These are phyloP conservation scores for Drosophila aff. DNA, from an alignment of 1,140 invertebrate species.

Conservation along the genomic window DNA sequence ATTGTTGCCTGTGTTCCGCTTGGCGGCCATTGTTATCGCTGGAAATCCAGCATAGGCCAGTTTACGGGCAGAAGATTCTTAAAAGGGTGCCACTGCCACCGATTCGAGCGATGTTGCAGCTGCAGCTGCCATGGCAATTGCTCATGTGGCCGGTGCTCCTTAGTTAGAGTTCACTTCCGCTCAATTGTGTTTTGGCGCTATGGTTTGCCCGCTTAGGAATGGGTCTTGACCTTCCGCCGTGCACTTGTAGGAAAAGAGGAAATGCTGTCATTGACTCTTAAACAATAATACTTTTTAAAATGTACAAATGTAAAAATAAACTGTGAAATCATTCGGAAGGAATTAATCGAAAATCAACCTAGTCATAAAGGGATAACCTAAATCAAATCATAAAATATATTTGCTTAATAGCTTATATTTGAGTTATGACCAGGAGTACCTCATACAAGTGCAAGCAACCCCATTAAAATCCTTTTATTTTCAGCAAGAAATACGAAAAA, in stretches of 20 bases:
- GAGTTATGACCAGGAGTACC: too few species aligned
- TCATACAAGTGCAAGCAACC: too few species aligned
- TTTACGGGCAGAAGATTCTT: slow-evolving; percentile 30
- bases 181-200: slow-evolving; percentile 56
- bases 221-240: background rate
- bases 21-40: slow-evolving; percentile 33
- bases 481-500: background rate
- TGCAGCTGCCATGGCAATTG: slow-evolving; percentile 8
- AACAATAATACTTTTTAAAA: background rate
- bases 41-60: slow-evolving; percentile 39
- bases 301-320: background rate
- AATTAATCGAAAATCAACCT: background rate
- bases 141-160: slow-evolving; percentile 13
- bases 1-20: slow-evolving; percentile 43
- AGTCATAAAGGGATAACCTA: too few species aligned
- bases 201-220: background rate
- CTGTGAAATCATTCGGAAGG: background rate
- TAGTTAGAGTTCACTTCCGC: slow-evolving; percentile 55
- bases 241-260: background rate
- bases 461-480: background rate
- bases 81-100: slow-evolving; percentile 16
- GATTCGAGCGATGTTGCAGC: slow-evolving; percentile 9
- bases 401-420: too few species aligned
- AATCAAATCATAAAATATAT: background rate
- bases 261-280: background rate